Conservation (phyloP, 2,888 invertebrate genomes). For the Callosobruchus maculatus region DNA sequence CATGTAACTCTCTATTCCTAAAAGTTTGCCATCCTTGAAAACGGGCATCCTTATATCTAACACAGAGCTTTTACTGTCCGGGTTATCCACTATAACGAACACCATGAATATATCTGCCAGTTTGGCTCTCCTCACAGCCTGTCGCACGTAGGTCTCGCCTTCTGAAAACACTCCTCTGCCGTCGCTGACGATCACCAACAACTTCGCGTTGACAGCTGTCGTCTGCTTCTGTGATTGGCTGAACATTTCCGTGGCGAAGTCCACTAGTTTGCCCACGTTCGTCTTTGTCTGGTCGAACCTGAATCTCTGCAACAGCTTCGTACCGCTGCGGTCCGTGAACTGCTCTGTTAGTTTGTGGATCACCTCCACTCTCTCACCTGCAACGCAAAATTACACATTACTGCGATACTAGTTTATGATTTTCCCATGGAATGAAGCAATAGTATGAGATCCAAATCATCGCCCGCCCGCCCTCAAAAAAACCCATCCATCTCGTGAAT, state of each 20-base stretch:
- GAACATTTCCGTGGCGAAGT: conserved; percentile 71
- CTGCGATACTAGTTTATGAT: no score
- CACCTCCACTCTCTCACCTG: conserved; percentile 66
- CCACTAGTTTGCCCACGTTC: conserved; percentile 75
- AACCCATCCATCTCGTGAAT: no score
- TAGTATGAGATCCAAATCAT: no score
- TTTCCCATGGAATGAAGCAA: no score
- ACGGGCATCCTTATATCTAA: conserved; percentile 81
- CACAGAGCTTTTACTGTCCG: conserved; percentile 88
- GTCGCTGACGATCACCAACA: conserved; percentile 91
- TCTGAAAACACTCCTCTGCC: conserved; percentile 90
- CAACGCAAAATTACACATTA: no score
- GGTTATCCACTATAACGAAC: conserved; percentile 94
- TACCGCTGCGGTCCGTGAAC: conserved; percentile 84
- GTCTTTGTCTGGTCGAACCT: conserved; percentile 90
- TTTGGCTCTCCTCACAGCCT: conserved; percentile 76
- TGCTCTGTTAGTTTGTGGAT: conserved; percentile 84
- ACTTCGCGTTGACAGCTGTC: conserved; percentile 67
- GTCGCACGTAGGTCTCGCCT: conserved; percentile 72
- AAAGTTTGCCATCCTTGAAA: conserved; percentile 58
- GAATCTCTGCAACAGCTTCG: conserved; percentile 74
- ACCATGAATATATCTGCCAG: conserved; percentile 86
- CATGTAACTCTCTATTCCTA: conserved; percentile 78
- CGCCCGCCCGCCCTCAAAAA: no score
- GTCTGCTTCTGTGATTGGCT: conserved; percentile 49